These are phyloP conservation scores for Irena cyanogastra DNA, from an alignment of 2,113 vertebrate species.

Conservation along the genomic window DNA sequence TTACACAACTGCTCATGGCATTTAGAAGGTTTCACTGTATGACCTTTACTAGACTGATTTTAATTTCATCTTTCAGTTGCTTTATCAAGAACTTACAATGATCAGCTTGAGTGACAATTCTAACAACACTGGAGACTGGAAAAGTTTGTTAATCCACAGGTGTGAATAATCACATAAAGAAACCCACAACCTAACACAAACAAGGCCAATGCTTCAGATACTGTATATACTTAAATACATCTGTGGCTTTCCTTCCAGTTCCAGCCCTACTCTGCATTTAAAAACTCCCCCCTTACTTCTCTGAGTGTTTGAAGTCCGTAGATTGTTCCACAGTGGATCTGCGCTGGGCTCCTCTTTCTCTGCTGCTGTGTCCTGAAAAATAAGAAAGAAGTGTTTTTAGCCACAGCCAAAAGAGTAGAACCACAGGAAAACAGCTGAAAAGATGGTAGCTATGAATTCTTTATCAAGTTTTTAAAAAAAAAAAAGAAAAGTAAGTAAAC, in stretches of 20 bases:
- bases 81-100: not conserved
- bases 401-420: not conserved
- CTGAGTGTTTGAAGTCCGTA: not conserved
- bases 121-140: not conserved
- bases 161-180: not conserved
- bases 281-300: slow-evolving; percentile 29
- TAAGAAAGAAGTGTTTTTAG: not conserved
- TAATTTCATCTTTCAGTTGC: not conserved
- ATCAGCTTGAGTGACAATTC: not conserved
- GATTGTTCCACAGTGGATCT: slow-evolving; percentile 27
- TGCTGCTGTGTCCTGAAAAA: slow-evolving; percentile 18
- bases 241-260: not conserved
- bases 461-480: not conserved
- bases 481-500: not conserved
- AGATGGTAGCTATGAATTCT: not conserved
- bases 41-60: not conserved
- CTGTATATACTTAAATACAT: not conserved
- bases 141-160: not conserved
- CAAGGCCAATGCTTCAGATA: not conserved
- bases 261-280: not conserved
- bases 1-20: fast-evolving
- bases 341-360: not conserved
- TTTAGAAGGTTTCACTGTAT: not conserved
- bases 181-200: not conserved
- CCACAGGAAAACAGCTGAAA: not conserved